These are phyloP conservation scores for Sesia bembeciformis DNA, from an alignment of 2,888 invertebrate genomes.

Conservation along the genomic window DNA sequence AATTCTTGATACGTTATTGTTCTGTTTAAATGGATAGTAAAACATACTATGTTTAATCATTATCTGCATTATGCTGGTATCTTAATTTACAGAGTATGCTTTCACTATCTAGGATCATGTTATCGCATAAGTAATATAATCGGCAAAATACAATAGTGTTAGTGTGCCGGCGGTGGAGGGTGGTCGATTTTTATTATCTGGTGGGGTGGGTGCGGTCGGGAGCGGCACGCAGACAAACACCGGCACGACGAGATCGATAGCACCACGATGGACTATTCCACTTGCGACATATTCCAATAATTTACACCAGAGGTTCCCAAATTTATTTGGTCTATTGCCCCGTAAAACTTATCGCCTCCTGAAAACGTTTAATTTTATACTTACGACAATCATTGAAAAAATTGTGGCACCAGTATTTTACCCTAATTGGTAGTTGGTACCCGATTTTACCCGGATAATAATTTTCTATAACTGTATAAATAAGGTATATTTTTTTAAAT, in stretches of 20 bases:
- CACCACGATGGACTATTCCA: slow-evolving; percentile 45
- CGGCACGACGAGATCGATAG: slow-evolving; percentile 55
- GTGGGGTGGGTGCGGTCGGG: slow-evolving; percentile 58
- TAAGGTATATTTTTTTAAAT: too few species aligned
- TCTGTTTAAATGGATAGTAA: background rate
- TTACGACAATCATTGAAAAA: too few species aligned
- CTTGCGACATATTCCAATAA: slow-evolving; percentile 24
- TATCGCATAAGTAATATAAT: background rate
- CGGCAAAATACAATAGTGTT: slow-evolving; percentile 16
- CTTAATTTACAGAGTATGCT: background rate
- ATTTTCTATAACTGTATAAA: too few species aligned
- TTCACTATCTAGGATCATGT: background rate
- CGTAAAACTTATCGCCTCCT: too few species aligned
- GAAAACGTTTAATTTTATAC: too few species aligned
- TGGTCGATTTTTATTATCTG: slow-evolving; percentile 69
- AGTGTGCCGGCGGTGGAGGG: slow-evolving; percentile 33
- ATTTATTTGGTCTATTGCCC: too few species aligned
- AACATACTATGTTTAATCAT: background rate
- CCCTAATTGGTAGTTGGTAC: too few species aligned
- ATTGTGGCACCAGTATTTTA: too few species aligned
- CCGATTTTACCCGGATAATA: too few species aligned
- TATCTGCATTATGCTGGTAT: background rate
- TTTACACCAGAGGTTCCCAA: too few species aligned
- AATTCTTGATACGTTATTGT: background rate
- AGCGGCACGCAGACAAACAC: slow-evolving; percentile 60